Base-by-base conservation (phyloP, 2,113 vertebrate genomes). In the Tupaia chinensis region DNA sequence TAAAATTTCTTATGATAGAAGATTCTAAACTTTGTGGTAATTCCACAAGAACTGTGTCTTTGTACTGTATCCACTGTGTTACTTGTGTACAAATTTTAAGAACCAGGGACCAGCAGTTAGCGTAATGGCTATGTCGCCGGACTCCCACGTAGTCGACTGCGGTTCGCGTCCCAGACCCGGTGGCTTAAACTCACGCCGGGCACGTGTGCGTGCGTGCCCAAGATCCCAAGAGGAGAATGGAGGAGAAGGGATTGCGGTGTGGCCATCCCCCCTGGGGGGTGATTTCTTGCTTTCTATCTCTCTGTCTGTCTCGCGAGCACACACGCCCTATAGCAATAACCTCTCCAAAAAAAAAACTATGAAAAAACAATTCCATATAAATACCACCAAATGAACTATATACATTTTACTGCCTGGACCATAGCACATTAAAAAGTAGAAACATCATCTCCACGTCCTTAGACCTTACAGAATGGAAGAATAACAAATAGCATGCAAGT, bases 311-410 rank as follows among this genome's bases (percentile, higher is more conserved):
- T 32, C 32, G 32, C 32, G 32, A 32, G 32, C 32, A 32, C 32
- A 32, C 32, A 32, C 32, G 32, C 32, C 32, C 32, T 32, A 32
- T 32, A 32, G 32, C 32, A 32, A 32, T 32, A 32, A 32, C 32
- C 32, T 32, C 32, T 32, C 32, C 32, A 32, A 32, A 32, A 32
- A 32, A 32, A 32, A 87, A 86, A 88, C 23, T 73, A 82, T n/a
- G 8, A 44, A 80, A 70, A 97, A 92, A 23, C 16, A 87, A 90
- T 78, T 84, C 14, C 61, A 65, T 17, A 44, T 20, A 93, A 96
- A 90, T 89, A 86, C 6, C 25, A 76, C n/a, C 54, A 87, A 82
- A 73, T 94, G 72, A 95, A 74, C 44, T 53, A 91, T 25, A 63
- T 60, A 69, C 80, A 80, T 68, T 63, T 70, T 83, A 72, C 32